Conservation (phyloP, 2,797 vertebrate genomes). For the Enteromius afrohamiltoni region DNA sequence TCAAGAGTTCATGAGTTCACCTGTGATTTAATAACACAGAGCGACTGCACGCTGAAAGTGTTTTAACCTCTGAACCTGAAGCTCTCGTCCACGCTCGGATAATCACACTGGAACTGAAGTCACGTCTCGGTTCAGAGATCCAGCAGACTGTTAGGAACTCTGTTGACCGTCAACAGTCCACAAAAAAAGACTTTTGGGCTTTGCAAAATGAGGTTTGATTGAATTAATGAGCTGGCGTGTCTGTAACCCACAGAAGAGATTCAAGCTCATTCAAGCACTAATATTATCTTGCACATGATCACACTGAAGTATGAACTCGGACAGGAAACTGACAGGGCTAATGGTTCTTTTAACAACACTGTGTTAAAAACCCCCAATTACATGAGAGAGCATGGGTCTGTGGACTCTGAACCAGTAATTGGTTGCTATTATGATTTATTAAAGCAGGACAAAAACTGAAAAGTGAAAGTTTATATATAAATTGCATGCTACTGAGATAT, state of each 20-base stretch:
- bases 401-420: neutral
- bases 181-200: conserved; percentile 43
- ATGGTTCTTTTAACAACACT: neutral
- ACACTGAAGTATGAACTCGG: neutral
- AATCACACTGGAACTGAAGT: conserved; percentile 37
- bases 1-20: conserved; percentile 1
- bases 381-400: neutral
- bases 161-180: conserved; percentile 53
- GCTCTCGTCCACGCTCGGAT: conserved; percentile 3
- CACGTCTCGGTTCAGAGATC: conserved; percentile 51
- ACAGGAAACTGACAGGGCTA: neutral
- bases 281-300: neutral
- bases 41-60: conserved; percentile 22
- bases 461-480: neutral
- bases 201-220: conserved; percentile 41
- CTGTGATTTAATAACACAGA: neutral
- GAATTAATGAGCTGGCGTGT: neutral
- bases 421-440: neutral
- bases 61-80: conserved; percentile 4
- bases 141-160: conserved; percentile 46
- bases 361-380: neutral
- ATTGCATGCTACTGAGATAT: neutral
- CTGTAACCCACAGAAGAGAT: neutral
- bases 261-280: neutral
- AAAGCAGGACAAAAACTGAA: neutral